These are phyloP conservation scores for Aricia artaxerxes DNA, from an alignment of 2,888 invertebrate genomes.

Conservation along the genomic window DNA sequence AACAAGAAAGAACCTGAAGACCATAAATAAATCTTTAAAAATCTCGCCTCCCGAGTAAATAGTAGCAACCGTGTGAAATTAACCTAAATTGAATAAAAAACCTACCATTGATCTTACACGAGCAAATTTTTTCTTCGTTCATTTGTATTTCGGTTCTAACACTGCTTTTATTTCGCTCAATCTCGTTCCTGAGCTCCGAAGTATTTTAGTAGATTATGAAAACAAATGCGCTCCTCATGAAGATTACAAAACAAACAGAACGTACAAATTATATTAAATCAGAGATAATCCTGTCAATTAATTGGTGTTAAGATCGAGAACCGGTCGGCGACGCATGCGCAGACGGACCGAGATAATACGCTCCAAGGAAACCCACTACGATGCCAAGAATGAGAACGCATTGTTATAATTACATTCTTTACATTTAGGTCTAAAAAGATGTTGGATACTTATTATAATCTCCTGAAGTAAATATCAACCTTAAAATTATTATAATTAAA, in stretches of 20 bases:
- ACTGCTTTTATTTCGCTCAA: conserved; percentile 5
- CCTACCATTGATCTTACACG: too few relatives aligned
- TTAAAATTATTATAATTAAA: too few relatives aligned
- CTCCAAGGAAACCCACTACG: conserved; percentile 37
- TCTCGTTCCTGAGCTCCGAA: conserved; percentile 1
- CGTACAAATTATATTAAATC: conserved; percentile 77
- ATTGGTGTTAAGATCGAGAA: conserved; percentile 76
- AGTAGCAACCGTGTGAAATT: too few relatives aligned
- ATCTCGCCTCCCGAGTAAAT: too few relatives aligned
- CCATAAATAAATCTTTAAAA: too few relatives aligned
- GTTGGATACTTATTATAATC: too few relatives aligned
- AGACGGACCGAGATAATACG: conserved; percentile 61
- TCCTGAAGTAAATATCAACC: too few relatives aligned
- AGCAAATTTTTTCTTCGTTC: too few relatives aligned
- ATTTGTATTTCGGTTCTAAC: background rate
- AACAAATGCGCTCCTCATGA: conserved; percentile 51
- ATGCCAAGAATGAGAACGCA: background rate
- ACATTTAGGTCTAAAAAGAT: background rate
- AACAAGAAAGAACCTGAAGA: too few relatives aligned
- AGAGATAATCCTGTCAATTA: conserved; percentile 80
- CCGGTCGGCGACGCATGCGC: conserved; percentile 73
- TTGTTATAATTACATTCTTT: background rate
- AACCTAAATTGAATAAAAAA: too few relatives aligned
- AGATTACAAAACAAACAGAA: conserved; percentile 71
- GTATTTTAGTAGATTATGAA: conserved; percentile 44